Base-by-base conservation (phyloP, 2,113 vertebrate species). In the Haplotaxodon microlepis region DNA sequence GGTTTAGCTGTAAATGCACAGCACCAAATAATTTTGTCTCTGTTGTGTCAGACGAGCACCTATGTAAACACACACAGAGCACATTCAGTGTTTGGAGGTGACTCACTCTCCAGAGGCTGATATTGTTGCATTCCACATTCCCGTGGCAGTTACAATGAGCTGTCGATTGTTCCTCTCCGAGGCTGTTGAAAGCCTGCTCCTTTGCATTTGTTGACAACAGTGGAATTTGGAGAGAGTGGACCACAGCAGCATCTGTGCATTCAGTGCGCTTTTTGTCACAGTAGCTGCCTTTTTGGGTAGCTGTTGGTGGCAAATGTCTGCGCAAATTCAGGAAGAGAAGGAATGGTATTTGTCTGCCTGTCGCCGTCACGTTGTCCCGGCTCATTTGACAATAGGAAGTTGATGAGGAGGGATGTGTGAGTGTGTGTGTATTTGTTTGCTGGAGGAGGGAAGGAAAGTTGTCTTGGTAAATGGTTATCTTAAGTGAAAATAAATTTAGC, bases 101-200 rank as follows among this genome's bases (percentile, higher is more conserved):
- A 94, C 91, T 95, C 95, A 94, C 66, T 87, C 88, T 93, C 93
- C 88, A 94, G 91, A 91, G 92, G 91, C 92, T 85, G 90, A 95
- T 92, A 94, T 93, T 95, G 94, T 94, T 93, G 90, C 95, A 89
- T 92, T 94, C 92, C 93, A 93, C 95, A 95, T 95, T 95, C 95
- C 93, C 84, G 61, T 84, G 27, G 89, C 84, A 19, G 91, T 81
- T 94, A 92, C 94, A 95, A 88, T 86, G 89, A 89, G 88, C 91
- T 21, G 89, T n/a, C 80, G 85, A 94, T 95, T 94, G 93, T 95
- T 94, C 34, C 90, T 42, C 82, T 90, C 84, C 5, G 80, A 91
- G 89, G 83, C 90, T 73, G 92, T 80, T 94, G 93, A 94, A 92
- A 91, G 93, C 83, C 88, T 5, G 84, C 95, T 94, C 90, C 91